Percentiles rank a stretch among this genome's conserved stretches.
Evolutionary conservation across 2,888 invertebrate genomes (phyloP).

Genomic region (Clanis bilineata): DNA sequence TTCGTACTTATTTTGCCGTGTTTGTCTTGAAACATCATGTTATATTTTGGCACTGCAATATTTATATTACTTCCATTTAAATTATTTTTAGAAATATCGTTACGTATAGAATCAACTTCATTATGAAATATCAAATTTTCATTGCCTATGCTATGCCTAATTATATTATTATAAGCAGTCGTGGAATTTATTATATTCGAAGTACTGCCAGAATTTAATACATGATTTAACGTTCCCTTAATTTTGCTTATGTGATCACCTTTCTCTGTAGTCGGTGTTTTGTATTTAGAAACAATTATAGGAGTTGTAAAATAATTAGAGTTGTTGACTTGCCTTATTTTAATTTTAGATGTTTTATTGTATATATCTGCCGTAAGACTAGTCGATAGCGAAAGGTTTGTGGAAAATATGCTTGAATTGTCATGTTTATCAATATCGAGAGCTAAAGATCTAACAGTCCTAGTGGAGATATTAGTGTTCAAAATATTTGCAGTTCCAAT

Average conservation of each 20-base stretch:
- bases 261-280: neutral
- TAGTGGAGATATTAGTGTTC: neutral
- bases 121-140: neutral
- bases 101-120: neutral
- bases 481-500: neutral
- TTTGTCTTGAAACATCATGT: neutral
- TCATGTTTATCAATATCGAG: neutral
- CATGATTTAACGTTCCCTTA: no score
- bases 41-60: neutral
- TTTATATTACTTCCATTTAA: neutral
- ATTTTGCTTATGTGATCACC: neutral
- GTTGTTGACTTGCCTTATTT: no score
- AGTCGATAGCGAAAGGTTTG: no score
- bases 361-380: no score
- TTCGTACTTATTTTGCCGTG: neutral
- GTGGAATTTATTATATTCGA: neutral
- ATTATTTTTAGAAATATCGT: neutral
- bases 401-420: no score
- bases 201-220: neutral
- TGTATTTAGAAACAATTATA: neutral
- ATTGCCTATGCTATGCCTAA: neutral
- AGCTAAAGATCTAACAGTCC: neutral
- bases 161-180: neutral
- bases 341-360: no score
- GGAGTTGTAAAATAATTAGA: no score